phyloP scores from a whole-genome alignment of 2,888 invertebrate species.

The Phaonia tiefii region DNA sequence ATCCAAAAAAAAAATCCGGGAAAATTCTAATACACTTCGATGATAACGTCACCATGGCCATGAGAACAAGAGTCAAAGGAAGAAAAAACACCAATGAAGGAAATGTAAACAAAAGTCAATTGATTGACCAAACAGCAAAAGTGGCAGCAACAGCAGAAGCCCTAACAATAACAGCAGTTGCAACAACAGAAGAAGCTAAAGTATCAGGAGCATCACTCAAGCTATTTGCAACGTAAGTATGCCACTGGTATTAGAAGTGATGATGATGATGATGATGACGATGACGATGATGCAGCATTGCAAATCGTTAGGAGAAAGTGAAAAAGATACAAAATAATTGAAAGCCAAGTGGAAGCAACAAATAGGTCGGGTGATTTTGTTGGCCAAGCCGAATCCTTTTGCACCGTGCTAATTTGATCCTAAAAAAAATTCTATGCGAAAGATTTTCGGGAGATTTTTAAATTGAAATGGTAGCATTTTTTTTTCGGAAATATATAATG shows the following conservation, averaged over 20 bases:
- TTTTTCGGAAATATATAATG: no score
- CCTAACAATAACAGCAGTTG: conserved; percentile 32
- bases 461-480: no score
- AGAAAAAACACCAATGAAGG: conserved; percentile 48
- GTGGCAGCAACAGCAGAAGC: conserved; percentile 34
- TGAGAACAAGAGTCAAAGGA: conserved; percentile 42
- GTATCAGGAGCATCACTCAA: conserved; percentile 4
- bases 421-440: no score
- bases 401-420: no score
- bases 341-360: conserved; percentile 38
- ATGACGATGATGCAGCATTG: conserved; percentile 51
- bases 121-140: conserved; percentile 63
- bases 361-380: conserved; percentile 38
- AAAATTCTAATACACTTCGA: neutral
- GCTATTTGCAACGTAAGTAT: conserved; percentile 41
- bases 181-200: conserved; percentile 12
- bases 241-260: conserved; percentile 53
- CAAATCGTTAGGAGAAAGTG: conserved; percentile 4
- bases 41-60: conserved; percentile 4
- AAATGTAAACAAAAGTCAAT: conserved; percentile 53
- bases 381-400: no score
- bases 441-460: no score
- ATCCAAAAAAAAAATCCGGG: neutral
- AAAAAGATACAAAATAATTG: conserved; percentile 1
- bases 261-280: conserved; percentile 37